Percentiles rank a stretch among this genome's conserved stretches.
These are phyloP conservation scores for Laterallus jamaicensis DNA, from an alignment of 2,113 vertebrate species.

Conservation along the genomic window DNA sequence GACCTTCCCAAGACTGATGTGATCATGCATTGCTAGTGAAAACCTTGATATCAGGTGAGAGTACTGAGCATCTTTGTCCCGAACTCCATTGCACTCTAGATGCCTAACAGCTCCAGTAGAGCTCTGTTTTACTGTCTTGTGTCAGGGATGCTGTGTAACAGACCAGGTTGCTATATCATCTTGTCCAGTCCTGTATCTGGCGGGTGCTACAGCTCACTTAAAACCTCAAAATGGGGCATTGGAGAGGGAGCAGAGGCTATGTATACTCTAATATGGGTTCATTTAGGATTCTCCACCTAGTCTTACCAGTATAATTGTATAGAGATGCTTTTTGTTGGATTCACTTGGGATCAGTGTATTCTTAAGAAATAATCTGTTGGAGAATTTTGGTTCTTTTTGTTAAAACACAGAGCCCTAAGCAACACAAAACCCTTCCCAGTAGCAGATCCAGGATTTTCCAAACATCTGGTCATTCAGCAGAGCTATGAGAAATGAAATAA, in stretches of 20 bases:
- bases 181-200: neutral
- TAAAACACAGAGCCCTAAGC: neutral
- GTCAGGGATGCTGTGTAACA: neutral
- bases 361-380: neutral
- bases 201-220: neutral
- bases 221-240: neutral
- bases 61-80: neutral
- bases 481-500: neutral
- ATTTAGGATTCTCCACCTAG: neutral
- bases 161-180: neutral
- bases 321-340: neutral
- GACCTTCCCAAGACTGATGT: neutral
- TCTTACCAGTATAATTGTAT: neutral
- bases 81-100: neutral
- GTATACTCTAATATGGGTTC: neutral
- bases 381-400: accelerated
- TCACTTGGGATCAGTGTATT: neutral
- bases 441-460: neutral
- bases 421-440: neutral
- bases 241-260: accelerated
- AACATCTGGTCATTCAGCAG: neutral
- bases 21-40: accelerated
- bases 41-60: neutral
- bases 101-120: neutral
- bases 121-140: neutral